Evolutionary conservation across 1,140 invertebrate genomes (phyloP).

Genomic region (Bombus picipes): DNA sequence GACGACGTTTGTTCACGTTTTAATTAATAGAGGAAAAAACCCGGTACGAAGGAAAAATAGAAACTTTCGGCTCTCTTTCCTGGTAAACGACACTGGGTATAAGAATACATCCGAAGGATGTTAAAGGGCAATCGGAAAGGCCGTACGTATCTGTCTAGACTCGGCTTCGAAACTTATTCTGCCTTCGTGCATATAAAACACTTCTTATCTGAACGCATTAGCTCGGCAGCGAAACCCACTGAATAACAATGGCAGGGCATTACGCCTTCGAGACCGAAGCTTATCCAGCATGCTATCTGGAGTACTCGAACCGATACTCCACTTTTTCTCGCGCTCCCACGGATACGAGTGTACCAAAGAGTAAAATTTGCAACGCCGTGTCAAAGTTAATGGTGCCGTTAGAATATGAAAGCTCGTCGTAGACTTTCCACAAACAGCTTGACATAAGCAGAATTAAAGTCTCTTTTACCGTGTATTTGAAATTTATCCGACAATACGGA

Average conservation of each 20-base stretch:
- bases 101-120: conserved; percentile 11
- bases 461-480: neutral
- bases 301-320: conserved; percentile 18
- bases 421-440: neutral
- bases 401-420: neutral
- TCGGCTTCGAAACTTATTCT: conserved; percentile 45
- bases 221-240: conserved; percentile 49
- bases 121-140: conserved; percentile 57
- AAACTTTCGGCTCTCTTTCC: neutral
- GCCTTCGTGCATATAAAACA: conserved; percentile 58
- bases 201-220: conserved; percentile 60
- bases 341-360: neutral
- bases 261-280: conserved; percentile 37
- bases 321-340: conserved; percentile 12
- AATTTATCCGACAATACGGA: neutral
- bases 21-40: neutral
- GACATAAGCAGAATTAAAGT: neutral
- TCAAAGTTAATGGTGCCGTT: neutral
- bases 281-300: conserved; percentile 39
- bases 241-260: conserved; percentile 66
- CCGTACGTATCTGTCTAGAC: conserved; percentile 34
- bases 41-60: neutral
- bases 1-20: neutral
- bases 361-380: neutral
- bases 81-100: neutral